A percentile compares a stretch with the other conserved stretches of the same genome.
Evolutionary conservation across 2,888 invertebrate genomes (phyloP).

Genomic region (Lamellibrachia columna): DNA sequence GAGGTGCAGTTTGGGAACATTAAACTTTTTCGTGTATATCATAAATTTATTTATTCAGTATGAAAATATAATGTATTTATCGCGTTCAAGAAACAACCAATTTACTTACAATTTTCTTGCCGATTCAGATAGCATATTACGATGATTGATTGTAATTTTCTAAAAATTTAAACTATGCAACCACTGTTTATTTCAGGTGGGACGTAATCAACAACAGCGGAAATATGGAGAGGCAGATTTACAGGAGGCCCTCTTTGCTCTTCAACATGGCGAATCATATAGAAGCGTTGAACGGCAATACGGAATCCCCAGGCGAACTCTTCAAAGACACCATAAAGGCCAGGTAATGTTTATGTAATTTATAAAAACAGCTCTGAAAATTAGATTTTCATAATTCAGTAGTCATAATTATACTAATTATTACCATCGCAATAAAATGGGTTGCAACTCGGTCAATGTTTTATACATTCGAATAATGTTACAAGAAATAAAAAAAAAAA

Average conservation of each 20-base stretch:
- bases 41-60: neutral
- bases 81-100: neutral
- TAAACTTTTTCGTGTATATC: neutral
- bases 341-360: neutral
- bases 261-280: conserved; percentile 1
- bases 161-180: neutral
- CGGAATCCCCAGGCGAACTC: neutral
- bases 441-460: neutral
- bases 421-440: neutral
- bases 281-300: neutral
- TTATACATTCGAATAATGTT: neutral
- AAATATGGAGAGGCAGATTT: neutral
- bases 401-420: neutral
- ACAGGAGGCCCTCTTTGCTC: neutral
- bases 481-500: neutral
- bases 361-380: neutral
- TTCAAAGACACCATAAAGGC: neutral
- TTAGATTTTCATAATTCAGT: neutral
- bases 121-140: neutral
- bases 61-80: neutral
- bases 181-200: neutral
- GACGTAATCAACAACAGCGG: neutral
- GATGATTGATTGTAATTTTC: neutral
- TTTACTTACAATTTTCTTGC: neutral
- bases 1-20: no score